Conservation (phyloP, 2,888 invertebrate genomes). For the Trichopria drosophilae region DNA sequence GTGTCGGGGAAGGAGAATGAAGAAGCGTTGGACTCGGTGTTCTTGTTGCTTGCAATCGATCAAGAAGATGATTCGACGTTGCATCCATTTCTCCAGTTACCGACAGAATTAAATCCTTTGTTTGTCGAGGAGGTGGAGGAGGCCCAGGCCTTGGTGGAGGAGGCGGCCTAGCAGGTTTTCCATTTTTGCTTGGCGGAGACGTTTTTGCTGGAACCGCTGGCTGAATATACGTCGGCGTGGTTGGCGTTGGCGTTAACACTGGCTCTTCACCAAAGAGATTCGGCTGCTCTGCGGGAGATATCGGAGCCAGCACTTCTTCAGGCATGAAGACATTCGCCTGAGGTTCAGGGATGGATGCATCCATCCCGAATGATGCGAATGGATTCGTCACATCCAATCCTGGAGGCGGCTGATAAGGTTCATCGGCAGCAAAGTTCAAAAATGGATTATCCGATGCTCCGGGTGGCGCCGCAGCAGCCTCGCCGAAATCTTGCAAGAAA, state of each 20-base stretch:
- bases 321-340: constrained; percentile 34
- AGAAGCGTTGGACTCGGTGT: constrained; percentile 87
- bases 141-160: constrained; percentile 62
- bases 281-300: constrained; percentile 1
- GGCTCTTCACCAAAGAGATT: constrained; percentile 35
- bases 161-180: constrained; percentile 49
- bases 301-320: constrained; percentile 30
- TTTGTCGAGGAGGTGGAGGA: constrained; percentile 72
- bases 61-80: constrained; percentile 80
- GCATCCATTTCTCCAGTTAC: constrained; percentile 89
- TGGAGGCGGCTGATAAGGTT: constrained; percentile 41
- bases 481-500: constrained; percentile 63
- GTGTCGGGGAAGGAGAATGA: constrained; percentile 85
- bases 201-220: constrained; percentile 16
- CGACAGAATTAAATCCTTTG: constrained; percentile 81
- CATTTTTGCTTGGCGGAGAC: constrained; percentile 19
- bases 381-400: constrained; percentile 55
- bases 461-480: constrained; percentile 68
- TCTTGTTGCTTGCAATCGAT: constrained; percentile 80
- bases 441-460: constrained; percentile 58
- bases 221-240: constrained; percentile 6
- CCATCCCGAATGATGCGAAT: constrained; percentile 52
- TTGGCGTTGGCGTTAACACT: constrained; percentile 19
- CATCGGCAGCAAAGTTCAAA: constrained; percentile 46
- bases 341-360: constrained; percentile 37